phyloP scores from a whole-genome alignment of 2,113 vertebrate species.

The Campylomormyrus tamandua region DNA sequence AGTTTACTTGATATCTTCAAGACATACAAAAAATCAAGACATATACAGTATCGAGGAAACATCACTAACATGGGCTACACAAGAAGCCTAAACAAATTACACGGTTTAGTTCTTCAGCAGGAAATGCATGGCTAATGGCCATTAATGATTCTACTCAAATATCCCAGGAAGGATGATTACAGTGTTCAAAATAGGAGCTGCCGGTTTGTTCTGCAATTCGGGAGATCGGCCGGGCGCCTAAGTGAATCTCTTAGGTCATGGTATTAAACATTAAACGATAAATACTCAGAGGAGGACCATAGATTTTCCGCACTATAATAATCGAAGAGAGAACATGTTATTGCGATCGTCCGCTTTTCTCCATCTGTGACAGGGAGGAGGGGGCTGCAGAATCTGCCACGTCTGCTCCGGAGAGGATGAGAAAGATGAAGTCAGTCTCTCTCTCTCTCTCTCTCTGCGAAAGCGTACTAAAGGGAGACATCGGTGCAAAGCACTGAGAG shows the following conservation, averaged over 20 bases:
- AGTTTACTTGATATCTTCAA: background rate
- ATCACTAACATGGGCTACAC: background rate
- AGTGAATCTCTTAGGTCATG: background rate
- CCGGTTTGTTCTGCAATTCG: background rate
- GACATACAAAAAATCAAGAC: background rate
- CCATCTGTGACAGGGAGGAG: background rate
- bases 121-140: background rate
- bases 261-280: background rate
- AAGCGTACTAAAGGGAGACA: slow-evolving; percentile 29
- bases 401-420: slow-evolving; percentile 36
- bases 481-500: slow-evolving; percentile 28
- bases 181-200: background rate
- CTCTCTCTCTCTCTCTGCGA: background rate
- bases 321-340: background rate
- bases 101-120: background rate
- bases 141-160: background rate
- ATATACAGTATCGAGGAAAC: background rate
- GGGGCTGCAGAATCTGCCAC: slow-evolving; percentile 45
- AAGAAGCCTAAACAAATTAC: background rate
- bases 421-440: slow-evolving; percentile 11
- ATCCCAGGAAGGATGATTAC: background rate
- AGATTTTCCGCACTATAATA: background rate
- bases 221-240: background rate
- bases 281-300: background rate
- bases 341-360: background rate